A percentile compares a stretch with the other conserved stretches of the same genome.
phyloP scores from a whole-genome alignment of 2,888 invertebrate species.

The Drosophila conformis region DNA sequence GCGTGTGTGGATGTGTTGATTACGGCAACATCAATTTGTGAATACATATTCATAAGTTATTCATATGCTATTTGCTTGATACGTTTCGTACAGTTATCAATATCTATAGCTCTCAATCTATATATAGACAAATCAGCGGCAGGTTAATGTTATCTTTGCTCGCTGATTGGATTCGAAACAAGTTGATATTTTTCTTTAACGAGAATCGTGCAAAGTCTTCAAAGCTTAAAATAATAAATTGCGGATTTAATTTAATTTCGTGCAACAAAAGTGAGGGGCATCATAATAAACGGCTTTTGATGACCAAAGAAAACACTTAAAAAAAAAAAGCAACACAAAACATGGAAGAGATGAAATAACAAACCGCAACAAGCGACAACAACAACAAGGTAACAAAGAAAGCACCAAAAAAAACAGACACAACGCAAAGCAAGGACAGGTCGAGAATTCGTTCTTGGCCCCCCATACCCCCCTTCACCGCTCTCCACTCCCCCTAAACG shows the following conservation, averaged over 20 bases:
- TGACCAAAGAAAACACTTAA: constrained; percentile 60
- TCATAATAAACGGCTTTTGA: constrained; percentile 76
- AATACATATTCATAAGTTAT: constrained; percentile 18
- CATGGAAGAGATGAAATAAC: constrained; percentile 22
- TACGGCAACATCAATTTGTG: constrained; percentile 13
- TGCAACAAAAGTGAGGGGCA: constrained; percentile 48
- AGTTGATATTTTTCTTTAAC: background rate
- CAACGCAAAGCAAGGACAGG: background rate
- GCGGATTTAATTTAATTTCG: constrained; percentile 76
- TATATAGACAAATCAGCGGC: background rate
- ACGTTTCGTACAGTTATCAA: background rate
- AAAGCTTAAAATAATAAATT: constrained; percentile 71
- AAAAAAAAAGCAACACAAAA: constrained; percentile 4
- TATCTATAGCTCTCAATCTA: no score
- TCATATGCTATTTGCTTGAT: constrained; percentile 7
- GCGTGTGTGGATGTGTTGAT: constrained; percentile 26
- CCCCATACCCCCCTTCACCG: background rate
- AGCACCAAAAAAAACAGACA: background rate
- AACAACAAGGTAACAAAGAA: constrained; percentile 6
- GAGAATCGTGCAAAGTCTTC: constrained; percentile 33
- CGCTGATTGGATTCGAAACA: background rate
- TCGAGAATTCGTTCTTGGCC: constrained; percentile 5
- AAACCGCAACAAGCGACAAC: constrained; percentile 43
- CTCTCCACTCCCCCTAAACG: background rate
- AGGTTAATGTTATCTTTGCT: background rate